A percentile compares a stretch with the other conserved stretches of the same genome.
Evolutionary conservation across 2,797 vertebrate genomes (phyloP).

Genomic region (Semaprochilodus insignis): DNA sequence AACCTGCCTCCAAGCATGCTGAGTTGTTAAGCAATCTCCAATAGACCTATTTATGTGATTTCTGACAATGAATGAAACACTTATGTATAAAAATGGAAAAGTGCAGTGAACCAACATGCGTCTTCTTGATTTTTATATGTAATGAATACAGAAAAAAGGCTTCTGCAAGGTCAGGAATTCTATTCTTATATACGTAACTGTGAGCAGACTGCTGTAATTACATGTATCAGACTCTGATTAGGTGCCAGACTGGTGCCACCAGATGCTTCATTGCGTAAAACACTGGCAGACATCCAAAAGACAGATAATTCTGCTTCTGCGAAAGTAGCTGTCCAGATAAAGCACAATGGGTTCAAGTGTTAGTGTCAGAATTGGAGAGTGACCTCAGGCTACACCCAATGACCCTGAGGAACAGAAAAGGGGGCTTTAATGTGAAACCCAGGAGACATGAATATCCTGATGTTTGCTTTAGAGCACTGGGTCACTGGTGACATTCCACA

Average conservation of each 20-base stretch:
- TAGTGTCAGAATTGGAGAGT: not conserved
- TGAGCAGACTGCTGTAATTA: conserved; percentile 22
- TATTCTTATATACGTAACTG: not conserved
- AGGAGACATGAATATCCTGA: conserved; percentile 1
- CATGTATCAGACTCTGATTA: conserved; percentile 34
- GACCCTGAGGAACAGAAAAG: conserved; percentile 13
- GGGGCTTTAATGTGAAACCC: not conserved
- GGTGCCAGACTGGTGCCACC: not conserved
- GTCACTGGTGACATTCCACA: conserved; percentile 44
- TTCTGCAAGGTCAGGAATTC: not conserved
- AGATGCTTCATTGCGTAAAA: conserved; percentile 22
- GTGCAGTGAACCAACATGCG: too few species aligned
- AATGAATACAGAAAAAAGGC: not conserved
- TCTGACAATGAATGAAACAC: too few species aligned
- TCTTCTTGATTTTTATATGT: too few species aligned
- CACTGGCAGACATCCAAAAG: not conserved
- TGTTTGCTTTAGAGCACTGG: conserved; percentile 1
- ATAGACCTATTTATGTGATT: too few species aligned
- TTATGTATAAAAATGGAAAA: too few species aligned
- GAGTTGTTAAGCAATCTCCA: too few species aligned
- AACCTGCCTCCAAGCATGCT: too few species aligned
- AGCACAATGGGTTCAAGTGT: not conserved
- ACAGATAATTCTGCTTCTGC: not conserved
- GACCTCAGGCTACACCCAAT: not conserved
- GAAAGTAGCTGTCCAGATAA: not conserved